A percentile compares a stretch with the other conserved stretches of the same genome.
Conservation (phyloP, 2,888 invertebrate genomes). For the Dasypolia templi region DNA sequence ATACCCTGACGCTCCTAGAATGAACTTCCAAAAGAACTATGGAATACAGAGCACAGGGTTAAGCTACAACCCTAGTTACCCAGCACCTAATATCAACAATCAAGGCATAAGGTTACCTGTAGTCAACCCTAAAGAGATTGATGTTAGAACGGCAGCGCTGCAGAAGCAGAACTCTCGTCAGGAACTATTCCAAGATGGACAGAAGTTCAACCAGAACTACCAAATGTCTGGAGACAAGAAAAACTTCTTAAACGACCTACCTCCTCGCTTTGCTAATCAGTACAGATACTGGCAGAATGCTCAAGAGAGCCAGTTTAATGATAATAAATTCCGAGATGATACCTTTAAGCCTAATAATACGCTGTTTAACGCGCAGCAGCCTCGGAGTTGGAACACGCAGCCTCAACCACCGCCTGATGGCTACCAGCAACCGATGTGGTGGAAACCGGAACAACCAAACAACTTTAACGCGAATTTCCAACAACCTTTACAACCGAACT, state of each 20-base stretch:
- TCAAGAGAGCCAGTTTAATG: conserved; percentile 81
- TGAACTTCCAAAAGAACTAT: conserved; percentile 82
- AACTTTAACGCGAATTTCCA: conserved; percentile 74
- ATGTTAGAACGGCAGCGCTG: conserved; percentile 86
- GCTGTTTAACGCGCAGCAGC: conserved; percentile 69
- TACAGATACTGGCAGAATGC: conserved; percentile 85
- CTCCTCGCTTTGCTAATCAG: conserved; percentile 87
- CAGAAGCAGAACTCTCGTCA: conserved; percentile 86
- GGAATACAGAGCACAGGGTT: conserved; percentile 79
- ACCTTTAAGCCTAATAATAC: conserved; percentile 71
- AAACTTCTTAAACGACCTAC: conserved; percentile 85
- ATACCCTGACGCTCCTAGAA: conserved; percentile 73
- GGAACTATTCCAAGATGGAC: conserved; percentile 82
- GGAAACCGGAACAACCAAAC: conserved; percentile 80
- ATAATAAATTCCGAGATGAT: conserved; percentile 85
- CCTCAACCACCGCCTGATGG: conserved; percentile 64
- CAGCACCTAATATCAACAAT: conserved; percentile 67
- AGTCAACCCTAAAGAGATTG: conserved; percentile 89
- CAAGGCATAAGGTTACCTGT: conserved; percentile 85
- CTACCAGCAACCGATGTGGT: conserved; percentile 79
- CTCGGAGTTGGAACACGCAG: conserved; percentile 71
- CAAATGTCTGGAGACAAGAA: conserved; percentile 86
- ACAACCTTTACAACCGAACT: conserved; percentile 75
- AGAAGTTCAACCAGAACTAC: conserved; percentile 83
- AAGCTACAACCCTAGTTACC: conserved; percentile 80